These are phyloP conservation scores for Otolemur crassicaudatus DNA, from an alignment of 2,797 vertebrate species.

Conservation along the genomic window DNA sequence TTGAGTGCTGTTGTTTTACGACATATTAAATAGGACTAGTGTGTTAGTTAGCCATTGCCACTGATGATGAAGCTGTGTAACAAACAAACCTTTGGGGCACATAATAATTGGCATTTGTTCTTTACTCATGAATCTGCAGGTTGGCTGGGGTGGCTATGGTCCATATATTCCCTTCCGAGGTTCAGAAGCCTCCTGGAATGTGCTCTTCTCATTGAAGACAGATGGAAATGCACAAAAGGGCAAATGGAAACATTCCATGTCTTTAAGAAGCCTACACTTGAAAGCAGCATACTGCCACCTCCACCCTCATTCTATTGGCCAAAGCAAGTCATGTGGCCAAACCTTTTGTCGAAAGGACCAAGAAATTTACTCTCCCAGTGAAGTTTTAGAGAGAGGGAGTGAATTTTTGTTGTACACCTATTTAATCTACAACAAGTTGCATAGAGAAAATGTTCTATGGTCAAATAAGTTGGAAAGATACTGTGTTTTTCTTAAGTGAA, in stretches of 20 bases:
- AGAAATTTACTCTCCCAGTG: not conserved
- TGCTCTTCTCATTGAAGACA: not conserved
- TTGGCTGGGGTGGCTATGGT: not conserved
- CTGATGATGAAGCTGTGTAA: conserved; percentile 6
- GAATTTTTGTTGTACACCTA: not conserved
- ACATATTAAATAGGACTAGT: not conserved
- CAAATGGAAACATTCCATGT: not conserved
- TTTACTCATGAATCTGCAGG: not conserved
- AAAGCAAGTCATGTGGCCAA: not conserved
- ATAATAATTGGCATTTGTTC: not conserved
- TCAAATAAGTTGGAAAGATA: not conserved
- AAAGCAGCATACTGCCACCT: not conserved
- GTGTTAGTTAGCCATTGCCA: not conserved
- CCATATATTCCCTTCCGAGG: not conserved
- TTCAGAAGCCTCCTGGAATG: not conserved
- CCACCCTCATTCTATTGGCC: not conserved
- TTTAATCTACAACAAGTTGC: not conserved
- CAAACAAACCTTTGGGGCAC: conserved; percentile 28
- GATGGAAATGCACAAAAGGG: conserved; percentile 4
- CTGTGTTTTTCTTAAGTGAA: not conserved
- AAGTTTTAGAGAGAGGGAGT: not conserved
- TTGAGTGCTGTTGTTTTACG: not conserved
- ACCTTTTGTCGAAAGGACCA: not conserved
- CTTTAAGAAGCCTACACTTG: not conserved
- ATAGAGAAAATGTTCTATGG: not conserved